Evolutionary conservation across 92 coral and sea anemone species (phyloP).

Genomic region (Hydrozoanthus gracilis): DNA sequence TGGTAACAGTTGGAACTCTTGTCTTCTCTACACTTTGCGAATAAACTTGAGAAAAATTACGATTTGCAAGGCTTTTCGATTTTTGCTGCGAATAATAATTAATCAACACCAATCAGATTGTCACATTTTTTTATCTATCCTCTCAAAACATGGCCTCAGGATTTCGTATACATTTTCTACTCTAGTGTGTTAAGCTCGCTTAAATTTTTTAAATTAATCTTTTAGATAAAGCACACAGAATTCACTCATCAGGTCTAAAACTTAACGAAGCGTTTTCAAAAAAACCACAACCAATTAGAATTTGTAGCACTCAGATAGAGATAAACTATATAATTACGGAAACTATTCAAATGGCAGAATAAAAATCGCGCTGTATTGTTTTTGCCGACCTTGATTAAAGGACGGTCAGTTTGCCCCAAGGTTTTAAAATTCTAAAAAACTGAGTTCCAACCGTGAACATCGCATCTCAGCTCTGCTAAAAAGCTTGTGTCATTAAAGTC

Average conservation of each 20-base stretch:
- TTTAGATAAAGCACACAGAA: neutral
- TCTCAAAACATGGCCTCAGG: no score
- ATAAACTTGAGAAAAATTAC: neutral
- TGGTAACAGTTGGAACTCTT: neutral
- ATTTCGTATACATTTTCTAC: no score
- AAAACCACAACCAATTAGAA: conserved; percentile 24
- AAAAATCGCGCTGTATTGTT: neutral
- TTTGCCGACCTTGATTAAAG: neutral
- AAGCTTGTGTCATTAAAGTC: neutral
- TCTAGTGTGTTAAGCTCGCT: no score
- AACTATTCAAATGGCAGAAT: neutral
- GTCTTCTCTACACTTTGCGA: neutral
- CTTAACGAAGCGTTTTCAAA: neutral
- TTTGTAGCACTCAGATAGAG: neutral
- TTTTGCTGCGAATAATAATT: conserved; percentile 2
- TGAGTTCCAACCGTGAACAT: neutral
- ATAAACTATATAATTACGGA: neutral
- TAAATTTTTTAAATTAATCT: no score
- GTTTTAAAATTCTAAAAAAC: neutral
- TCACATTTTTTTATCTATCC: no score
- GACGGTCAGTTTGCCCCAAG: neutral
- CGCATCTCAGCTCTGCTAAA: neutral
- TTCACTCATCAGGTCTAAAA: neutral
- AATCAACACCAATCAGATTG: neutral
- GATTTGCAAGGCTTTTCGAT: neutral